Base-by-base conservation (phyloP, 2,797 vertebrate species). In the Tachyglossus aculeatus region DNA sequence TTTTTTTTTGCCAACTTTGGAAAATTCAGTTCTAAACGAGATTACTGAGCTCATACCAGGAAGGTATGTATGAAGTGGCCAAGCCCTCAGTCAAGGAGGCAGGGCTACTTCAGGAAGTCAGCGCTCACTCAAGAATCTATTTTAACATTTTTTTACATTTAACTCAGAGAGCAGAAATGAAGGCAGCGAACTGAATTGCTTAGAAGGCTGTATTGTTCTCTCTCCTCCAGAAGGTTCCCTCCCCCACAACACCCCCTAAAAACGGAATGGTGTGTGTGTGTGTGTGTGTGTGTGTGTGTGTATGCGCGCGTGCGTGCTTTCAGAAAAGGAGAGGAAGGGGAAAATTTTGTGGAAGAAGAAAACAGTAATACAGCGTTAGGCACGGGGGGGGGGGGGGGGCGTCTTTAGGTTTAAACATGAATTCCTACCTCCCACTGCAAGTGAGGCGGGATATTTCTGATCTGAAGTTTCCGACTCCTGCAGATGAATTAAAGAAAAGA, bases 401-500 rank as follows among this genome's bases (percentile, higher is more conserved):
- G 64, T 0, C 19, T 41, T 41, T 50, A n/a, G 65, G 76, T 86
- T 80, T 58, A 1, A 78, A 48, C 81, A 48, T 74, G 47, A 73
- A 56, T 85, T 84, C 96, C 93, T 94, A 97, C 96, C 95, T 98
- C 96, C 96, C 96, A 98, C 88, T 97, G 96, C 93, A 97, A 95
- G 86, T 98, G 96, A 91, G 96, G 96, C 50, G 96, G 96, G 90
- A 98, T 98, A 90, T 98, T 98, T 92, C 96, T 94, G 91, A 98
- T 95, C 94, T 97, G 96, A 89, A 98, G 93, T 86, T 96, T 98
- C 90, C 96, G 96, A 94, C 95, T 96, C 94, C 96, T 97, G 92
- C 36, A 83, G 55, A 86, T 16, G 80, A 86, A 87, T 55, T 74
- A 73, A 74, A 85, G 50, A 84, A 83, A 77, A 76, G 45, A 62